These are phyloP conservation scores for Scomber scombrus DNA, from an alignment of 2,113 vertebrate genomes.

Conservation along the genomic window DNA sequence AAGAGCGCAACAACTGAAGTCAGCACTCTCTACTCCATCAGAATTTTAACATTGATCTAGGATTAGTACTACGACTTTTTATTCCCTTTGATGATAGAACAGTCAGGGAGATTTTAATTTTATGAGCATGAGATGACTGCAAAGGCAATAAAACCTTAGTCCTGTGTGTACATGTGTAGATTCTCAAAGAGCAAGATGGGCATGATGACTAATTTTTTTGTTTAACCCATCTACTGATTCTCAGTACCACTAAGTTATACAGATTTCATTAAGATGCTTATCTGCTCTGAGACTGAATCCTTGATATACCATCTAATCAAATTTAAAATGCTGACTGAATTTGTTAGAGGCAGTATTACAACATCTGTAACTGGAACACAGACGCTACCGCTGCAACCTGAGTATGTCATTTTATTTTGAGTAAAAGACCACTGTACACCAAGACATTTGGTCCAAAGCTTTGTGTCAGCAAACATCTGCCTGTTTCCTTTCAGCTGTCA, in stretches of 20 bases:
- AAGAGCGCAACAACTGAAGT: constrained; percentile 25
- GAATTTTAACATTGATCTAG: constrained; percentile 10
- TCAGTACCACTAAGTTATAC: no score
- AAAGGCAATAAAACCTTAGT: not conserved
- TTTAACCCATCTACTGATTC: no score
- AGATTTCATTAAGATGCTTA: no score
- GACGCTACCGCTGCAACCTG: not conserved
- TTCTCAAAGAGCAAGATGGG: no score
- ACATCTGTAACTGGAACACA: not conserved
- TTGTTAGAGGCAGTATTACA: not conserved
- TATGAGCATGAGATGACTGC: not conserved
- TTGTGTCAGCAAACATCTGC: not conserved
- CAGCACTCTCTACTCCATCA: constrained; percentile 14
- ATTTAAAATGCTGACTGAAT: not conserved
- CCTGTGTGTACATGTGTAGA: not conserved
- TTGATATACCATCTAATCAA: not conserved
- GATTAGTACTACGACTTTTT: not conserved
- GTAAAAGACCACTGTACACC: not conserved
- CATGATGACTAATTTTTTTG: no score
- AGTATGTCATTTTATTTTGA: not conserved
- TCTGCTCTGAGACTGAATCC: not conserved
- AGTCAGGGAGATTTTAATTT: not conserved
- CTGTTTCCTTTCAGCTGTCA: not conserved
- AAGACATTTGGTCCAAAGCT: not conserved
- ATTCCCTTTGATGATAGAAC: constrained; percentile 11